Percentiles rank a stretch among this genome's conserved stretches.
These are phyloP conservation scores for Onychostoma macrolepis DNA, from an alignment of 2,113 vertebrate genomes.

Conservation along the genomic window DNA sequence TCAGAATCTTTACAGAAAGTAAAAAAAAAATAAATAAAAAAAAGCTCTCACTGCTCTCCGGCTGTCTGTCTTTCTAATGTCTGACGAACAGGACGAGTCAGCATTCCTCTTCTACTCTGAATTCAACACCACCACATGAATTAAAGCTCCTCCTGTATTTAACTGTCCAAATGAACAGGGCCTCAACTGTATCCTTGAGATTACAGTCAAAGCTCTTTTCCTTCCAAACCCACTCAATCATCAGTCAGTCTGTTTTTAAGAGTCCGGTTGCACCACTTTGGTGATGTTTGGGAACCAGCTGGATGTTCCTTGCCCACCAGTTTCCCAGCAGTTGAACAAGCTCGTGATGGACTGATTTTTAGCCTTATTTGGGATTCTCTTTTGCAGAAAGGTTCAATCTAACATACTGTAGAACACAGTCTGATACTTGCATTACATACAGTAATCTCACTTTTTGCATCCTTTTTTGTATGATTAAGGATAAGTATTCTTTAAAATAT, in stretches of 20 bases:
- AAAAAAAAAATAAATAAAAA: not conserved
- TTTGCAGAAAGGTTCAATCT: not conserved
- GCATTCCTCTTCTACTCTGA: slow-evolving; percentile 46
- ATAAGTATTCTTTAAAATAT: not conserved
- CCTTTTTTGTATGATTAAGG: not conserved
- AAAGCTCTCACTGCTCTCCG: not conserved
- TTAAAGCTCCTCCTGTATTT: slow-evolving; percentile 18
- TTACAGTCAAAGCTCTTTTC: slow-evolving; percentile 21
- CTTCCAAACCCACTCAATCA: slow-evolving; percentile 40
- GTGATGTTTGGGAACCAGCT: slow-evolving; percentile 19
- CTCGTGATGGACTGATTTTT: not conserved
- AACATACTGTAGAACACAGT: not conserved
- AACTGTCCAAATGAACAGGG: slow-evolving; percentile 1
- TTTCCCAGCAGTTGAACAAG: slow-evolving; percentile 17
- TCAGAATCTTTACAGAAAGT: not conserved
- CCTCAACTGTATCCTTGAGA: slow-evolving; percentile 9
- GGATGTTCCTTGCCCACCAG: slow-evolving; percentile 16
- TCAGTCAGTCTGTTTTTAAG: slow-evolving; percentile 35
- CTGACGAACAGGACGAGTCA: slow-evolving; percentile 16
- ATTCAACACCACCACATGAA: slow-evolving; percentile 55
- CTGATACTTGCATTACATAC: not conserved
- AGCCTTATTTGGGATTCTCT: slow-evolving; percentile 1
- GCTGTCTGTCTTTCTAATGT: slow-evolving; percentile 5
- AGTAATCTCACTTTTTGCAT: not conserved
- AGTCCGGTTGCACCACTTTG: not conserved